Base-by-base conservation (phyloP, 2,888 invertebrate genomes). In the Oligia fasciuncula region DNA sequence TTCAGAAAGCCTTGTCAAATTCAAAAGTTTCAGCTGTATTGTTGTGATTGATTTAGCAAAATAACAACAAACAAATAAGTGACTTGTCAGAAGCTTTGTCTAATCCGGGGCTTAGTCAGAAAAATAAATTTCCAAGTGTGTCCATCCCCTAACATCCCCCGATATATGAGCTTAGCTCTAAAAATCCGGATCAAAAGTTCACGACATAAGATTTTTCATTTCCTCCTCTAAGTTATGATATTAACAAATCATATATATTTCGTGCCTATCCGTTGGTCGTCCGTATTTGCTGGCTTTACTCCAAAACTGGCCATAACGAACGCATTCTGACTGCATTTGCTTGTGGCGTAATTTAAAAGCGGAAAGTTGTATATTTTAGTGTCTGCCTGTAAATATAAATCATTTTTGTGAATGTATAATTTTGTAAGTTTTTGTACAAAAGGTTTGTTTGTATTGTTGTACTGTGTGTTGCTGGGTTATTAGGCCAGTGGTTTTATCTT, bases 221-320 rank as follows among this genome's bases (percentile, higher is more conserved):
- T 80, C 85, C 72, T 46, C 46, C 65, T 51, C 73, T 77, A 80
- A 87, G 68, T 85, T 87, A 85, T 84, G 80, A 80, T 86, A 86
- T 87, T 86, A 85, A 86, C 85, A 84, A 86, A 84, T 89, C 84
- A 80, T 81, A 87, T 78, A 86, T 89, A 86, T 85, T 87, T 91
- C 85, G 87, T 89, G 82, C 79, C 77, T 84, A 81, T 87, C 85
- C 88, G 84, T 68, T 87, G 83, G 85, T 87, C 84, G 90, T 84
- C 79, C 82, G 84, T 87, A 80, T 85, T 80, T 77, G 90, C 85
- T 94, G 94, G 94, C 94, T 73, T 85, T 75, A 67, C 90, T 93
- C 94, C 94, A 94, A 91, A 92, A 91, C 90, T 90, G 88, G 85
- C 86, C 91, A 91, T 93, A 94, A 93, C 93, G 94, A 94, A 93